A percentile compares a stretch with the other conserved stretches of the same genome.
Evolutionary conservation across 2,113 vertebrate genomes (phyloP).

Genomic region (Nerophis lumbriciformis): DNA sequence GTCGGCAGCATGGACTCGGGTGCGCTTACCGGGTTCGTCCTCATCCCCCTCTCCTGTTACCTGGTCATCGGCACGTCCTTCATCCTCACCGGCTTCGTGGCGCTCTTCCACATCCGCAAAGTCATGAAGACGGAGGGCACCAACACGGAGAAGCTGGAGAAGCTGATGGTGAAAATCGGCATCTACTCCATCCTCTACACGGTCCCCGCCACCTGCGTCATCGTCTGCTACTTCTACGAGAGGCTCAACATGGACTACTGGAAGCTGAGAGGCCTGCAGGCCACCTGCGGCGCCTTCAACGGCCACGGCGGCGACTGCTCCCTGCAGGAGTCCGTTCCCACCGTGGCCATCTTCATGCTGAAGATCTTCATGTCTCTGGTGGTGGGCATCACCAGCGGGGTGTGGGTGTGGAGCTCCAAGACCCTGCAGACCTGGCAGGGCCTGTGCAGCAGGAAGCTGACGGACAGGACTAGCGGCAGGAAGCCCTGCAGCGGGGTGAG

Average conservation of each 20-base stretch:
- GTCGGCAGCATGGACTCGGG: constrained; percentile 86
- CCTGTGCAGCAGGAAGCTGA: constrained; percentile 87
- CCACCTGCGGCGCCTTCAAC: constrained; percentile 69
- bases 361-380: constrained; percentile 99
- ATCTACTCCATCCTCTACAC: constrained; percentile 98
- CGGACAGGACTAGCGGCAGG: constrained; percentile 79
- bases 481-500: constrained; percentile 82
- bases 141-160: constrained; percentile 97
- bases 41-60: constrained; percentile 92
- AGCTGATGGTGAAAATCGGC: constrained; percentile 97
- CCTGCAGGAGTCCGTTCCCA: constrained; percentile 84
- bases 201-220: constrained; percentile 93
- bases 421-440: constrained; percentile 97
- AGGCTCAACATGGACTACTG: constrained; percentile 93
- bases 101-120: constrained; percentile 95
- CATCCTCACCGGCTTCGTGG: constrained; percentile 93
- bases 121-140: constrained; percentile 97
- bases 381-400: constrained; percentile 96
- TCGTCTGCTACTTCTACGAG: constrained; percentile 96
- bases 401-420: constrained; percentile 99
- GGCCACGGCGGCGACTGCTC: constrained; percentile 81
- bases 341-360: constrained; percentile 94
- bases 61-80: constrained; percentile 92
- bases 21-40: constrained; percentile 87
- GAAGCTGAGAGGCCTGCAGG: constrained; percentile 82